Percentiles rank a stretch among this genome's conserved stretches.
Conservation (phyloP, 2,888 invertebrate species). For the Leistus spinibarbis region DNA sequence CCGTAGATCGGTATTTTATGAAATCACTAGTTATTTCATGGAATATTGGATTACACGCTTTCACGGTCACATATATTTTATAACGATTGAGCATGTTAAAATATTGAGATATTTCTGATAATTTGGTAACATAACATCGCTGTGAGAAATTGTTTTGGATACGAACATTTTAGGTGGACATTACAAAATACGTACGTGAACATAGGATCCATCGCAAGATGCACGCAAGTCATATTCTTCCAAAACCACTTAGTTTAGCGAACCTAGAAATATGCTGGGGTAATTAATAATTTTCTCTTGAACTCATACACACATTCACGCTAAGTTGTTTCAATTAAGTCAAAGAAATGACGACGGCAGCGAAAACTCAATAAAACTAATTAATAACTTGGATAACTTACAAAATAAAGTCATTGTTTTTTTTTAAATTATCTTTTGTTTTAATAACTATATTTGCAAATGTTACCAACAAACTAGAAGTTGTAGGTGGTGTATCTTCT, state of each 20-base stretch:
- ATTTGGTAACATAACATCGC: neutral
- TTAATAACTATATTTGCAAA: constrained; percentile 1
- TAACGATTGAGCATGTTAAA: no score
- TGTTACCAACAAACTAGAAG: constrained; percentile 34
- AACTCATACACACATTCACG: constrained; percentile 59
- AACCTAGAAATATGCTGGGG: constrained; percentile 69
- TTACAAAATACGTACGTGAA: constrained; percentile 61
- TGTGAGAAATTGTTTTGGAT: neutral
- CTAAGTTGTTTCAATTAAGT: constrained; percentile 42
- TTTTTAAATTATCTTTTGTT: constrained; percentile 20
- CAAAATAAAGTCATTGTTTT: constrained; percentile 26
- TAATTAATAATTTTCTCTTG: constrained; percentile 65
- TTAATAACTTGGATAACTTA: constrained; percentile 22
- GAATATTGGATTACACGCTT: no score
- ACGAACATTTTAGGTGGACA: constrained; percentile 45
- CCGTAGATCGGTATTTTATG: no score
- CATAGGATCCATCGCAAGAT: constrained; percentile 49
- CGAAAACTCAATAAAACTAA: neutral
- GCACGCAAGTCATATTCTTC: constrained; percentile 51
- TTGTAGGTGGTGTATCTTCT: constrained; percentile 23
- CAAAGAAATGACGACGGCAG: constrained; percentile 8
- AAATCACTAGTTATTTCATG: no score
- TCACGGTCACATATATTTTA: no score
- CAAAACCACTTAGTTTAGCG: constrained; percentile 57
- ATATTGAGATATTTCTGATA: no score